Evolutionary conservation across 2,113 vertebrate genomes (phyloP).

Genomic region (Epinephelus lanceolatus): DNA sequence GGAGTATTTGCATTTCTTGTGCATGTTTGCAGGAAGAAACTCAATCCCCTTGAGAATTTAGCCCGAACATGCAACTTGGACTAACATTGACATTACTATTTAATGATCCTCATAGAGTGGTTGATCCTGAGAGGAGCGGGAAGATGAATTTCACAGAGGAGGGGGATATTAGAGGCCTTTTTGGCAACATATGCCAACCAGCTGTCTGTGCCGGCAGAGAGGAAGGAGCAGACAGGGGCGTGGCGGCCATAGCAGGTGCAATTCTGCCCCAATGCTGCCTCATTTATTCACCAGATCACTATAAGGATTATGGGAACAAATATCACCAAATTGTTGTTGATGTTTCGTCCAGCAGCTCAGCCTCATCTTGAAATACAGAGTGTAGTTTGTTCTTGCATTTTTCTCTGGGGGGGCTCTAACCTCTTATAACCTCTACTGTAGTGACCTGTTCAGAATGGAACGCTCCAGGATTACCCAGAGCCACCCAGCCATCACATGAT

Average conservation of each 20-base stretch:
- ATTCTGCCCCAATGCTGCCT: background rate
- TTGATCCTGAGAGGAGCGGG: background rate
- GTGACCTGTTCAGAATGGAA: slow-evolving; percentile 66
- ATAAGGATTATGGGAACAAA: background rate
- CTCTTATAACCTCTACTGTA: slow-evolving; percentile 53
- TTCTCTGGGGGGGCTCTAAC: slow-evolving; percentile 28
- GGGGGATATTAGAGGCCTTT: background rate
- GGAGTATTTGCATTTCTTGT: too few species aligned
- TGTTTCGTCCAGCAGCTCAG: background rate
- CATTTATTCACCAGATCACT: background rate
- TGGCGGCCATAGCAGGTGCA: slow-evolving; percentile 42
- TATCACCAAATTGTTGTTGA: background rate
- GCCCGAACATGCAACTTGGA: background rate
- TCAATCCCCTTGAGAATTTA: background rate
- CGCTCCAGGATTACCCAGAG: slow-evolving; percentile 68
- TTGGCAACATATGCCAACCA: slow-evolving; percentile 20
- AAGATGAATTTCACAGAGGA: background rate
- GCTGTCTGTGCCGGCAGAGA: slow-evolving; percentile 10
- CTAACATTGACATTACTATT: background rate
- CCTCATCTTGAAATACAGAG: background rate
- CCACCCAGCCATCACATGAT: slow-evolving; percentile 73
- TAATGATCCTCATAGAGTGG: background rate
- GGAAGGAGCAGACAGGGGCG: slow-evolving; percentile 23
- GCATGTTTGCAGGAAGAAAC: background rate
- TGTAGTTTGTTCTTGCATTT: slow-evolving; percentile 9